Evolutionary conservation across 23 tunicate species (phyloP).

Genomic region (Halocynthia aurantium): DNA sequence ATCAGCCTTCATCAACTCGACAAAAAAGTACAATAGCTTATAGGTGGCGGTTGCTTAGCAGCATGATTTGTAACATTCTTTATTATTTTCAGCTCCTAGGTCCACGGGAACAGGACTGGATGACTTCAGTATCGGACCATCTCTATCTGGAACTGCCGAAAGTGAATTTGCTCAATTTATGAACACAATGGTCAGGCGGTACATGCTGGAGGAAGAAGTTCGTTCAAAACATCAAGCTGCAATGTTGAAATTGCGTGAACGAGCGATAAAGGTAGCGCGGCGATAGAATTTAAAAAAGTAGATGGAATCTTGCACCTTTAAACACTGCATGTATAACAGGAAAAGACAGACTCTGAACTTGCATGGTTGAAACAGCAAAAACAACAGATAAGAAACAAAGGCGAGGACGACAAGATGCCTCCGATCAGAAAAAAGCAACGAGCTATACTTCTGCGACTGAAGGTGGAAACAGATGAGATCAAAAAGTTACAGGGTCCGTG

Average conservation of each 20-base stretch:
- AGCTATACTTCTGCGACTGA: constrained; percentile 51
- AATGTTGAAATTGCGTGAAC: constrained; percentile 67
- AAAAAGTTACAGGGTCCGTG: constrained; percentile 59
- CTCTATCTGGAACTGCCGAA: neutral
- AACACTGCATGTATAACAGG: constrained; percentile 26
- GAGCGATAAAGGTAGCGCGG: constrained; percentile 63
- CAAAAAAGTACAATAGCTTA: neutral
- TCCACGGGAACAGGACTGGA: neutral
- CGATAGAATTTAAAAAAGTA: neutral
- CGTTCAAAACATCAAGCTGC: constrained; percentile 60
- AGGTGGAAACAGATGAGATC: constrained; percentile 72
- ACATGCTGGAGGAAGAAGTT: constrained; percentile 79
- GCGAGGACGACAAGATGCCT: constrained; percentile 92
- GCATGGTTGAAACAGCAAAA: constrained; percentile 60
- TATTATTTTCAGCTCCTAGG: neutral
- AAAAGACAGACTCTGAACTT: constrained; percentile 71
- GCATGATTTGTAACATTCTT: constrained; percentile 4
- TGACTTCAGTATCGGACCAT: neutral
- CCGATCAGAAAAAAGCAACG: constrained; percentile 70
- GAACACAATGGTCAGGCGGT: constrained; percentile 53
- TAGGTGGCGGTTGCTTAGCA: neutral
- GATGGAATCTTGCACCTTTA: no score
- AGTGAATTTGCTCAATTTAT: constrained; percentile 36
- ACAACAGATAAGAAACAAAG: constrained; percentile 44
- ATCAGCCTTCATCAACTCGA: neutral